A percentile compares a stretch with the other conserved stretches of the same genome.
These are phyloP conservation scores for Pongo abelii DNA, from an alignment of 2,113 vertebrate species.

Conservation along the genomic window DNA sequence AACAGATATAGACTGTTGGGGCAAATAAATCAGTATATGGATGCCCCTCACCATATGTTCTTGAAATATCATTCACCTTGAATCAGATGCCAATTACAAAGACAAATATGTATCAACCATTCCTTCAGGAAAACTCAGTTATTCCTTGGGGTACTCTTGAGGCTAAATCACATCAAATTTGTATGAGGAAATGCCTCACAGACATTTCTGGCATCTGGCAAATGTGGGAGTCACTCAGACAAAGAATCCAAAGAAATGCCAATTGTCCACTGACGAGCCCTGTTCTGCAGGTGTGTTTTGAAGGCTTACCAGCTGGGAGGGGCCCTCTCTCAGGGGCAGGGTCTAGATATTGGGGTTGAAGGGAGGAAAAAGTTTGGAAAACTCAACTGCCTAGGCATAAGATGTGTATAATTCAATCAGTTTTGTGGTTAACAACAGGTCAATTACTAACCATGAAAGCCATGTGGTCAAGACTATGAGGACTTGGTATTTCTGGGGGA, in stretches of 20 bases:
- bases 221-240: background rate
- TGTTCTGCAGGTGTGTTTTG: background rate
- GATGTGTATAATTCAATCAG: background rate
- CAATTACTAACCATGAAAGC: background rate
- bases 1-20: background rate
- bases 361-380: background rate
- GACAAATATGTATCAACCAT: background rate
- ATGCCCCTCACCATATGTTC: background rate
- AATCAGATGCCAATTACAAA: background rate
- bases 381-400: background rate
- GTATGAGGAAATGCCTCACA: background rate
- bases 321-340: background rate
- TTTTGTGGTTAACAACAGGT: background rate
- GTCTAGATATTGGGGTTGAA: background rate
- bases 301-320: background rate
- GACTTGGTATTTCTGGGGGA: background rate
- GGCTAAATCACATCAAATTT: background rate
- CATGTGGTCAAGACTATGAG: background rate
- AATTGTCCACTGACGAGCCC: too few relatives aligned
- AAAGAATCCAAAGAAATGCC: background rate
- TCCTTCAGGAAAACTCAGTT: background rate
- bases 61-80: background rate
- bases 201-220: background rate
- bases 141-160: background rate
- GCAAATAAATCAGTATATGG: background rate